These are phyloP conservation scores for Neocloeon triangulifer DNA, from an alignment of 1,140 invertebrate species.

Conservation along the genomic window DNA sequence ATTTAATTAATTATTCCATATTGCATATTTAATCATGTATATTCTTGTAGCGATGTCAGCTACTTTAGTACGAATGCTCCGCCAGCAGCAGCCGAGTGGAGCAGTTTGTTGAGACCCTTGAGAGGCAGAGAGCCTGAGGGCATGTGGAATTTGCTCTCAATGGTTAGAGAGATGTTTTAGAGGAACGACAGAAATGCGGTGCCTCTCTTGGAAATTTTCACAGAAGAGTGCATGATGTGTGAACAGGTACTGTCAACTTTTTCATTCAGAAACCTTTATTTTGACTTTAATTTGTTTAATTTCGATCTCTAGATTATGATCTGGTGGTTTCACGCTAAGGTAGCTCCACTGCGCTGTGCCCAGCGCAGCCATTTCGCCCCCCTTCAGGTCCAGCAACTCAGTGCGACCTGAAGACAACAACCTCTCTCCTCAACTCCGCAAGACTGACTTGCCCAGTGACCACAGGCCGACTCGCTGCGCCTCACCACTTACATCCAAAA, in stretches of 20 bases:
- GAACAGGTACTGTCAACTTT: conserved; percentile 43
- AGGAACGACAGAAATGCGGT: conserved; percentile 89
- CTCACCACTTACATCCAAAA: too few relatives aligned
- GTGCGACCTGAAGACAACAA: too few relatives aligned
- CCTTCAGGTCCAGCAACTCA: too few relatives aligned
- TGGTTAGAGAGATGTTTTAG: conserved; percentile 94
- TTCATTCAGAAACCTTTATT: too few relatives aligned
- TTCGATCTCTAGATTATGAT: conserved; percentile 57
- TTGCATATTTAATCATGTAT: too few relatives aligned
- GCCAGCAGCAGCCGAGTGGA: conserved; percentile 92
- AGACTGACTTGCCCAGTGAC: too few relatives aligned
- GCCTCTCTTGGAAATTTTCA: conserved; percentile 84
- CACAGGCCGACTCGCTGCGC: too few relatives aligned
- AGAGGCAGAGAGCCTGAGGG: conserved; percentile 91
- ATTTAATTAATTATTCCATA: too few relatives aligned
- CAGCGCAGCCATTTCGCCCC: too few relatives aligned
- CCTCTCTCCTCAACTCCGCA: too few relatives aligned
- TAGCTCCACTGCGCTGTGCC: too few relatives aligned
- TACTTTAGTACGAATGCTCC: conserved; percentile 94
- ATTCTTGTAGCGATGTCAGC: conserved; percentile 70
- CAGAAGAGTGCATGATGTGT: conserved; percentile 89
- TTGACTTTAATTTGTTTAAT: too few relatives aligned
- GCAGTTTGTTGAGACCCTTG: conserved; percentile 71
- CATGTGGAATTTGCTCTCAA: conserved; percentile 95
- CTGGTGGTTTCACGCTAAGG: conserved; percentile 97